Base-by-base conservation (phyloP, 1,140 invertebrate genomes). In the Drosophila tsacasi region DNA sequence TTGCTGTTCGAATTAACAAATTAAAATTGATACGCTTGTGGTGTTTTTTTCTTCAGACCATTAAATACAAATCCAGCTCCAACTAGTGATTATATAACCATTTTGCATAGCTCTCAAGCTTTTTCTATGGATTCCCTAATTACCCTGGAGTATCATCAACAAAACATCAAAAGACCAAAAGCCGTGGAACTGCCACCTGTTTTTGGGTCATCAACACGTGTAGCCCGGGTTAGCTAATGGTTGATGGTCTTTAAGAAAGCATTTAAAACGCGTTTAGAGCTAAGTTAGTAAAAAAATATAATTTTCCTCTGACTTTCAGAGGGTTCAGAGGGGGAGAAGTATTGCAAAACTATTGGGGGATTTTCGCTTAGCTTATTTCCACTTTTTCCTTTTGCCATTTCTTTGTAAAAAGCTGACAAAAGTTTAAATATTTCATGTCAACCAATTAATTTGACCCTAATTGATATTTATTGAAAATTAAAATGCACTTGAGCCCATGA, bases 221-320 rank as follows among this genome's bases (percentile, higher is more conserved):
- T 30, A 23, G 13, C 1, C 19, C 37, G 17, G 27, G 23, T 19
- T 49, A n/a, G 27, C 35, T 76, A 76, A 52, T 63, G 32, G 58
- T 39, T 81, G 74, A 83, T 83, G 84, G 65, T 75, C 73, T 89
- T 78, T 72, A 81, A 58, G 73, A 87, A 85, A 66, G 77, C 81
- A 84, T 89, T 89, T 87, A 89, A 84, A 84, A 84, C 66, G 83
- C 81, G 81, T 87, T 87, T 81, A 66, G 23, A 50, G 42, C 52
- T 79, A 87, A 87, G 77, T 83, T 78, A 32, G 32, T 32, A 15
- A 37, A 55, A 1, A 39, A 55, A 5, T 6, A 44, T 32, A 5
- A 46, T 49, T 30, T 40, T 25, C 17, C 13, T 59, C 15, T 19
- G 10, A 8, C 13, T 44, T 39, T 9, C 0, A 2, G 12, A 7